Conservation (phyloP, 2,113 vertebrate species). For the Mola mola region DNA sequence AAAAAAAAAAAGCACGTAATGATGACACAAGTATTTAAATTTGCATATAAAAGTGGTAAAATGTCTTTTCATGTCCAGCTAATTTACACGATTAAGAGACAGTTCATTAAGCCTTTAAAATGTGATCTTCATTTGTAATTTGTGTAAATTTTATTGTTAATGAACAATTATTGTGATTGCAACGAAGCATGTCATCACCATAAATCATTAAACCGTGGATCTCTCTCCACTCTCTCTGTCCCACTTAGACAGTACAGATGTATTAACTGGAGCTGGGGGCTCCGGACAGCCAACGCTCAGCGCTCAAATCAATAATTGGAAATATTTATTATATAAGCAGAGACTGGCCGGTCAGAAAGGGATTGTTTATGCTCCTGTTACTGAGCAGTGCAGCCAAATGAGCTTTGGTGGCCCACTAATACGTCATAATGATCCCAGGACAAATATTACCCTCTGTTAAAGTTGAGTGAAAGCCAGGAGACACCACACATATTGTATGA, state of each 20-base stretch:
- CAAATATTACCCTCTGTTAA: conserved; percentile 80
- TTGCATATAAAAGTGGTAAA: conserved; percentile 6
- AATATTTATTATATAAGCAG: conserved; percentile 85
- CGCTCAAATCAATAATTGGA: conserved; percentile 84
- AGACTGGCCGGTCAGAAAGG: conserved; percentile 71
- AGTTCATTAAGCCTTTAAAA: conserved; percentile 26
- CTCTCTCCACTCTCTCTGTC: conserved; percentile 1
- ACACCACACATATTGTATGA: conserved; percentile 64
- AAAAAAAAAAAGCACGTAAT: too few relatives aligned
- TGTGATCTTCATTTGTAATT: conserved; percentile 31
- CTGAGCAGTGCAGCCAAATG: conserved; percentile 71
- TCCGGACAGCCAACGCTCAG: conserved; percentile 79
- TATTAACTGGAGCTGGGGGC: conserved; percentile 69
- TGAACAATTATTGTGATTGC: conserved; percentile 46
- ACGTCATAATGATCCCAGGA: conserved; percentile 79
- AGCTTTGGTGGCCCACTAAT: conserved; percentile 80
- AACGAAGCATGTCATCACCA: conserved; percentile 42
- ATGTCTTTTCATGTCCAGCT: conserved; percentile 12
- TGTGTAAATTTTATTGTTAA: conserved; percentile 35
- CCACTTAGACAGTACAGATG: conserved; percentile 69
- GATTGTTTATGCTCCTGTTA: conserved; percentile 80
- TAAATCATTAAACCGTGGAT: conserved; percentile 33
- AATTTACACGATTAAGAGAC: conserved; percentile 22
- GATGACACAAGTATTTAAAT: too few relatives aligned
- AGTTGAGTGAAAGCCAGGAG: conserved; percentile 70